Evolutionary conservation across 2,888 invertebrate species (phyloP).

Genomic region (Drosophila villosipedis): DNA sequence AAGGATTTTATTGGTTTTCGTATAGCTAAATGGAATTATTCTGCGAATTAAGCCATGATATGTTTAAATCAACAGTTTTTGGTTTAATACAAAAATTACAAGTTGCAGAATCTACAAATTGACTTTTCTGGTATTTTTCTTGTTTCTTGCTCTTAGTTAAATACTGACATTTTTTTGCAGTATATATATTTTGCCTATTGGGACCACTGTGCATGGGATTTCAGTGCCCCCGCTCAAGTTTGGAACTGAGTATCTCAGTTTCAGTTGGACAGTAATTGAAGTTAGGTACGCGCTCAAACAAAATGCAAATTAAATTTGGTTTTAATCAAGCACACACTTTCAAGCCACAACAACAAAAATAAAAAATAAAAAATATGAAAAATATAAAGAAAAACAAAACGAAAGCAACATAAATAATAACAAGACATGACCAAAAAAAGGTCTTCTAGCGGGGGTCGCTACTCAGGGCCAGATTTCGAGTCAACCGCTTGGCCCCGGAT

Average conservation of each 20-base stretch:
- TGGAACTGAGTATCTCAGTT: conserved; percentile 36
- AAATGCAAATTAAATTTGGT: conserved; percentile 77
- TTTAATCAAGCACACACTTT: conserved; percentile 68
- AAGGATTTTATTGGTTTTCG: not conserved
- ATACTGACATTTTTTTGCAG: accelerated
- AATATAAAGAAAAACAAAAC: conserved; percentile 1
- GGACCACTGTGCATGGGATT: conserved; percentile 31
- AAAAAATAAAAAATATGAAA: conserved; percentile 2
- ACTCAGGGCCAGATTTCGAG: conserved; percentile 41
- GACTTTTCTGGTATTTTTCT: not conserved
- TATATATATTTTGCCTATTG: not conserved
- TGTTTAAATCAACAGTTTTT: not conserved
- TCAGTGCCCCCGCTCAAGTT: conserved; percentile 13
- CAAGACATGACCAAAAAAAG: conserved; percentile 22
- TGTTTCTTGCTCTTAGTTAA: not conserved
- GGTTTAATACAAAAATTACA: not conserved
- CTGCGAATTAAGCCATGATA: not conserved
- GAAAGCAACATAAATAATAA: conserved; percentile 9
- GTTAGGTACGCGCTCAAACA: conserved; percentile 52
- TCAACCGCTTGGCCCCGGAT: conserved; percentile 31
- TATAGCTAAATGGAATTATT: not conserved
- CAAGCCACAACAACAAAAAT: conserved; percentile 19
- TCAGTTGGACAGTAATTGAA: conserved; percentile 63
- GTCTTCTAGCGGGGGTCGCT: conserved; percentile 55
- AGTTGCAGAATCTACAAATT: not conserved